A percentile compares a stretch with the other conserved stretches of the same genome.
These are phyloP conservation scores for Caenorhabditis elegans DNA, from an alignment of 1,140 invertebrate species.

Conservation along the genomic window DNA sequence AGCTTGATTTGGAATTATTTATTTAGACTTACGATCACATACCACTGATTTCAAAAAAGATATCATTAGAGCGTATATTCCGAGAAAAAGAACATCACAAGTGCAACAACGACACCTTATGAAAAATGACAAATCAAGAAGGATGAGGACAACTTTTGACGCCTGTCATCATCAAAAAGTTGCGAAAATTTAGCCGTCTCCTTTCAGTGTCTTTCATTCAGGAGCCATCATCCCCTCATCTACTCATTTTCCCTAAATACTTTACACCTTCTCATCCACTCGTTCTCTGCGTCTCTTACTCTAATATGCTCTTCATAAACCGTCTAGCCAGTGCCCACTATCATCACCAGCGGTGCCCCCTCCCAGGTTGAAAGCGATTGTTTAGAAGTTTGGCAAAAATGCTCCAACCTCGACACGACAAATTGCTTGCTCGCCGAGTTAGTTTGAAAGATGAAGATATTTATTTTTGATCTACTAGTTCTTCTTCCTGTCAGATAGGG, in stretches of 20 bases:
- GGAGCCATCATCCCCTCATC: neutral
- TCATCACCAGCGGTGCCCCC: neutral
- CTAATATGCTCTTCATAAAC: neutral
- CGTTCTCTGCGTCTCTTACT: neutral
- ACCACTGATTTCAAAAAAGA: too few relatives aligned
- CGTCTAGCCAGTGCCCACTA: slow-evolving; percentile 28
- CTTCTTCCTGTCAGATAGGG: too few relatives aligned
- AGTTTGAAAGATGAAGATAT: slow-evolving; percentile 20
- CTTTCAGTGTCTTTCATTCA: neutral
- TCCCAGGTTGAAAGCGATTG: slow-evolving; percentile 7
- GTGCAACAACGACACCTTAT: too few relatives aligned
- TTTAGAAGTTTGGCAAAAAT: neutral
- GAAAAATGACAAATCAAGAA: neutral
- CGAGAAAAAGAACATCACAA: neutral
- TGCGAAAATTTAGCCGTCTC: neutral
- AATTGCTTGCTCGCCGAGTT: slow-evolving; percentile 27
- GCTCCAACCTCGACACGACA: neutral
- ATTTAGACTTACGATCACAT: too few relatives aligned
- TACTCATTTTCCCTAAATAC: slow-evolving; percentile 11
- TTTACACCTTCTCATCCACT: slow-evolving; percentile 17
- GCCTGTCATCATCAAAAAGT: slow-evolving; percentile 25
- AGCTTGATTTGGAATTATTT: too few relatives aligned
- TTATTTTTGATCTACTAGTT: slow-evolving; percentile 25
- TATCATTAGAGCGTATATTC: too few relatives aligned
- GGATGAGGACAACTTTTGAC: neutral